Conservation (phyloP, 1,140 invertebrate species). For the Amyelois transitella region DNA sequence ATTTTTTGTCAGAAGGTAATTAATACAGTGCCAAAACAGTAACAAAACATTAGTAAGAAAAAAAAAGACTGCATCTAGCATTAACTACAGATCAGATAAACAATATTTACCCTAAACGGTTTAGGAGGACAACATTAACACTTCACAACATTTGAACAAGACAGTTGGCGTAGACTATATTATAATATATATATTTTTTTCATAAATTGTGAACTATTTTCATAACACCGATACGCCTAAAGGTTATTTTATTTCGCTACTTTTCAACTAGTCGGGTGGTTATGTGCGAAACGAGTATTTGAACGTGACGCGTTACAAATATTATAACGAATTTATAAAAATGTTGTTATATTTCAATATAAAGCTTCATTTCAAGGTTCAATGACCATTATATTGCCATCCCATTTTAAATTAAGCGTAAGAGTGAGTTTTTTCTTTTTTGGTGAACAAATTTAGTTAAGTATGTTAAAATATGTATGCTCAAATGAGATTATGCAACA, state of each 20-base stretch:
- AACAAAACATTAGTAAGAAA: constrained; percentile 71
- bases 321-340: no score
- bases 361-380: no score
- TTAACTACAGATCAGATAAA: constrained; percentile 59
- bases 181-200: constrained; percentile 11
- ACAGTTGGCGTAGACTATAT: constrained; percentile 45
- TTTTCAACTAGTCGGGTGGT: constrained; percentile 26
- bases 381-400: no score
- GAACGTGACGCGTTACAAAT: background rate
- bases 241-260: constrained; percentile 48
- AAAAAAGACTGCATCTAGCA: constrained; percentile 67
- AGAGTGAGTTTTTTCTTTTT: no score
- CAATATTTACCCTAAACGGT: constrained; percentile 55
- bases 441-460: no score
- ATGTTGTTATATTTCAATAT: no score
- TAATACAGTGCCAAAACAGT: constrained; percentile 72
- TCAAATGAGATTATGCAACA: no score
- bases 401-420: no score
- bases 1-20: constrained; percentile 73
- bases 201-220: constrained; percentile 57
- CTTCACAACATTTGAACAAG: constrained; percentile 62
- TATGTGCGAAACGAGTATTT: constrained; percentile 21
- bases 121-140: constrained; percentile 52
- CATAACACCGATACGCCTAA: constrained; percentile 63
- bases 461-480: no score